Evolutionary conservation across 2,113 vertebrate species (phyloP).

Genomic region (Guaruba guarouba): DNA sequence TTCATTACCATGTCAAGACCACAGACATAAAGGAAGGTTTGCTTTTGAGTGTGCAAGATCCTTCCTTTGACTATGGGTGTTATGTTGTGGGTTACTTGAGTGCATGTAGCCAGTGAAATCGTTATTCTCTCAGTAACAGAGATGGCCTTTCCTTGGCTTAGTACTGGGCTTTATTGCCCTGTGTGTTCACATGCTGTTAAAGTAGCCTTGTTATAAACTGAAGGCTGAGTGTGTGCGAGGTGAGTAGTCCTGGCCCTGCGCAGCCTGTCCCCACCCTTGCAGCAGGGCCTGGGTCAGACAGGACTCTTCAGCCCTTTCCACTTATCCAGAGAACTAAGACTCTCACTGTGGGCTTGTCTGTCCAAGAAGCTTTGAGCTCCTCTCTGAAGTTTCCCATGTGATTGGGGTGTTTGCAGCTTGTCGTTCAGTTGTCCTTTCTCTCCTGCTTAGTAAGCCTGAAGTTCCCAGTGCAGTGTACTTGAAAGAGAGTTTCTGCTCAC

Average conservation of each 20-base stretch:
- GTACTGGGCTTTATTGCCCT: background rate
- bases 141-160: background rate
- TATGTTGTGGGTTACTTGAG: background rate
- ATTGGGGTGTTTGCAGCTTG: background rate
- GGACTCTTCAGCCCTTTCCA: background rate
- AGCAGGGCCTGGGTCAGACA: background rate
- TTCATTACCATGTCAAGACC: background rate
- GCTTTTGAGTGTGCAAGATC: background rate
- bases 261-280: accelerated
- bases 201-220: background rate
- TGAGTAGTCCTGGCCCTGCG: accelerated
- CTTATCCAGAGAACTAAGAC: background rate
- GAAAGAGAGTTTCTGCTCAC: background rate
- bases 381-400: background rate
- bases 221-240: background rate
- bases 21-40: background rate
- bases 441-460: background rate
- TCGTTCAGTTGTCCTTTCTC: background rate
- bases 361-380: background rate
- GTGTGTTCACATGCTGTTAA: background rate
- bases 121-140: background rate
- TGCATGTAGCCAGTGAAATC: background rate
- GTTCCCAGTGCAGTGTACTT: background rate
- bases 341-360: background rate
- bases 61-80: accelerated